Evolutionary conservation across 2,113 vertebrate species (phyloP).

Genomic region (Patagioenas fasciata): DNA sequence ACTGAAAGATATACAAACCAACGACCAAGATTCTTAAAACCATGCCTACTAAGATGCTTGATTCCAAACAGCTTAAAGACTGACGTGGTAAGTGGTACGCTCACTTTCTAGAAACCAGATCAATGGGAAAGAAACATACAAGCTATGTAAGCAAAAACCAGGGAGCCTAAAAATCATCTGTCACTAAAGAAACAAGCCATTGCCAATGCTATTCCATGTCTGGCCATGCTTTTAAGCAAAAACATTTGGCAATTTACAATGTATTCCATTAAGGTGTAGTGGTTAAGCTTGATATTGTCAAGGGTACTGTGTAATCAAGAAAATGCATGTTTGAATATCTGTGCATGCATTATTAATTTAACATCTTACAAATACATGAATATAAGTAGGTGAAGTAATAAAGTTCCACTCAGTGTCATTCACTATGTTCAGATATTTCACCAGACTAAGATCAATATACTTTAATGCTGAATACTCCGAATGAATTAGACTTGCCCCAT

Average conservation of each 20-base stretch:
- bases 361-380: neutral
- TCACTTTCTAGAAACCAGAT: neutral
- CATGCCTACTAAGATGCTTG: neutral
- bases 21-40: neutral
- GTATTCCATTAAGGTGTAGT: neutral
- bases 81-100: neutral
- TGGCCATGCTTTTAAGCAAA: neutral
- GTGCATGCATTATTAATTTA: conserved; percentile 26
- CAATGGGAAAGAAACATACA: neutral
- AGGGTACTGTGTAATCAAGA: conserved; percentile 13
- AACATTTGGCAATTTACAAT: neutral
- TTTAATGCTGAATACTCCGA: neutral
- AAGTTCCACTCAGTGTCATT: neutral
- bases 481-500: neutral
- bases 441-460: neutral
- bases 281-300: neutral
- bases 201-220: neutral
- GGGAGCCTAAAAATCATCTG: neutral
- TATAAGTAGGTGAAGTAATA: conserved; percentile 17
- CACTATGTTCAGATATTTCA: neutral
- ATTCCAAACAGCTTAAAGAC: neutral
- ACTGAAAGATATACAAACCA: neutral
- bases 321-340: neutral
- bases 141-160: neutral
- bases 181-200: neutral